Conservation (phyloP, 2,888 invertebrate genomes). For the Melipona bicolor region DNA sequence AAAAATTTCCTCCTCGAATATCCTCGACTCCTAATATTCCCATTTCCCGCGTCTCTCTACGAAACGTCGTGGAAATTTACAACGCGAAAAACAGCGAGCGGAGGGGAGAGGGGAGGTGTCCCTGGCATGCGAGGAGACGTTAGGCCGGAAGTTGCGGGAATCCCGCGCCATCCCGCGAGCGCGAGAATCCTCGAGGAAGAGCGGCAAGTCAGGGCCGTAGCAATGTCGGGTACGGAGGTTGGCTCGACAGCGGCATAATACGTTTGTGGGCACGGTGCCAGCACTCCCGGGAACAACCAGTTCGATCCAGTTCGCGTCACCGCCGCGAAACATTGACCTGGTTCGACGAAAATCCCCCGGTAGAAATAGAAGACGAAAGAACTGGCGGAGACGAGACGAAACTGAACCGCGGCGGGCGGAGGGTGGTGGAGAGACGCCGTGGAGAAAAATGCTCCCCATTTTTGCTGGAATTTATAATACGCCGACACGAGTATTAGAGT, state of each 20-base stretch:
- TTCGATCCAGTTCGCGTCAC: conserved; percentile 69
- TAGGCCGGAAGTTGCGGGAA: background rate
- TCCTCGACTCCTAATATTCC: background rate
- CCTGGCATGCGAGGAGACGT: background rate
- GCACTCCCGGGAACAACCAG: conserved; percentile 62
- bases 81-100: background rate
- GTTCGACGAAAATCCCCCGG: conserved; percentile 63
- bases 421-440: background rate
- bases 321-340: conserved; percentile 71
- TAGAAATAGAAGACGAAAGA: conserved; percentile 8
- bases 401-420: conserved; percentile 21
- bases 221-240: conserved; percentile 29
- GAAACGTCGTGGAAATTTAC: background rate
- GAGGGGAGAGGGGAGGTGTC: no score
- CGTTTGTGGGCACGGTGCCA: conserved; percentile 69
- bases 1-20: background rate
- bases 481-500: conserved; percentile 40
- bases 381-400: conserved; percentile 40
- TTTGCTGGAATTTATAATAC: conserved; percentile 48
- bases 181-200: conserved; percentile 10
- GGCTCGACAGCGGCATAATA: conserved; percentile 60
- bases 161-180: background rate
- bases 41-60: background rate
- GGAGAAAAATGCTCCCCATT: conserved; percentile 44
- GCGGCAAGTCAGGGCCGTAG: conserved; percentile 36